These are phyloP conservation scores for Heliconius nattereri DNA, from an alignment of 1,140 invertebrate genomes.

Conservation along the genomic window DNA sequence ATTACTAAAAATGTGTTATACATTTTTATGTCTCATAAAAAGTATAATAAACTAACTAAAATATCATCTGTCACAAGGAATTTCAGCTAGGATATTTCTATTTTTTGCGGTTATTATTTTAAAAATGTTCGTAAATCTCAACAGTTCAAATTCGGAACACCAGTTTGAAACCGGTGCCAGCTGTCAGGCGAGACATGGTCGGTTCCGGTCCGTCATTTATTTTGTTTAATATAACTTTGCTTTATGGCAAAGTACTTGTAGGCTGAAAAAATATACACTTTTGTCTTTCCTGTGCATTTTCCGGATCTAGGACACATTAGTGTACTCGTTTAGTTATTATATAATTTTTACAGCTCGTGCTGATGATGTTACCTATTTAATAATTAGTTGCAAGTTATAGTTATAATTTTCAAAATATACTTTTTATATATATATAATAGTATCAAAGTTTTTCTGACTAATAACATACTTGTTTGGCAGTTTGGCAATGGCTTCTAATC, in stretches of 20 bases:
- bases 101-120: background rate
- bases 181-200: slow-evolving; percentile 8
- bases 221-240: slow-evolving; percentile 7
- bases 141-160: slow-evolving; percentile 2
- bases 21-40: no score
- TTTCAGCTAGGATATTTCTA: background rate
- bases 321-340: background rate
- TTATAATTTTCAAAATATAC: no score
- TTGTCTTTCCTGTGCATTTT: slow-evolving; percentile 8
- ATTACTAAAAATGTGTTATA: background rate
- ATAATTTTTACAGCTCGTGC: no score
- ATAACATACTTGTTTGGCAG: no score
- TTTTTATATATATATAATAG: no score
- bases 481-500: no score
- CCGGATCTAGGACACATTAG: background rate
- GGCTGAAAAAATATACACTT: slow-evolving; percentile 13
- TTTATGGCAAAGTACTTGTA: background rate
- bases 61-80: no score
- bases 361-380: no score
- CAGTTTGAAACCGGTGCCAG: slow-evolving; percentile 8
- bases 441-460: no score
- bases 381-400: no score
- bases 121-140: background rate
- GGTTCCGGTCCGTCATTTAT: slow-evolving; percentile 4
- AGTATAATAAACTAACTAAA: no score